Evolutionary conservation across 2,888 invertebrate genomes (phyloP), one percentile per base, ranked within the genome.

Genomic region (Papilio elwesi): DNA sequence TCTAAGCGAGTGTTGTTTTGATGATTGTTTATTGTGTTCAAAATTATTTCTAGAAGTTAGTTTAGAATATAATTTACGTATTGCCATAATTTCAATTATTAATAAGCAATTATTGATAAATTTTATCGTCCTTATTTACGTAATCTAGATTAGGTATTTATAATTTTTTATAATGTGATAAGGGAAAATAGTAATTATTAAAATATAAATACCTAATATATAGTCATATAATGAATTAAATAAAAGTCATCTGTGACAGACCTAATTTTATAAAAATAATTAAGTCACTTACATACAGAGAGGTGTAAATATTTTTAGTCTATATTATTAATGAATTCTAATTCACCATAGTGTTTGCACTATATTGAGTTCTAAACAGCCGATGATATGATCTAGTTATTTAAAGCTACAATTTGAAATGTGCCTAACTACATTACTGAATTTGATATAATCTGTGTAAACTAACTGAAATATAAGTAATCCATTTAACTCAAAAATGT

Each of bases 371-470:
- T 73, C 78, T 80, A 82, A 77, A 74, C 77, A 83, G 83, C 82
- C 76, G 81, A 84, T 84, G 86, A 85, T 88, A 88, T 87, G 86
- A 84, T 77, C 74, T 65, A 68, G 47, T 49, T 47, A 65, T 82
- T 88, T 89, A 91, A 90, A 90, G 85, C 89, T 91, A 91, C 85
- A 88, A 88, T 89, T 89, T 75, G 82, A 88, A 88, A 85, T 83
- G 83, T 86, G 82, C 83, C 89, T 90, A 90, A 81, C 89, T 90
- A 91, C 77, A 77, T 83, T 82, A 81, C 53, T 59, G 43, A 38
- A 43, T 43, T 43, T 15, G 16, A 49, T n/a, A 48, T 43, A 62
- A 15, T 10, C 4, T 59, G 8, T 36, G 53, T 63, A 52, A 55
- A n/a, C 10, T n/a, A 43, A 59, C 43, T 59, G 10, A 59, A 13